These are phyloP conservation scores for Pyrocoelia pectoralis DNA, from an alignment of 2,888 invertebrate species.

Conservation along the genomic window DNA sequence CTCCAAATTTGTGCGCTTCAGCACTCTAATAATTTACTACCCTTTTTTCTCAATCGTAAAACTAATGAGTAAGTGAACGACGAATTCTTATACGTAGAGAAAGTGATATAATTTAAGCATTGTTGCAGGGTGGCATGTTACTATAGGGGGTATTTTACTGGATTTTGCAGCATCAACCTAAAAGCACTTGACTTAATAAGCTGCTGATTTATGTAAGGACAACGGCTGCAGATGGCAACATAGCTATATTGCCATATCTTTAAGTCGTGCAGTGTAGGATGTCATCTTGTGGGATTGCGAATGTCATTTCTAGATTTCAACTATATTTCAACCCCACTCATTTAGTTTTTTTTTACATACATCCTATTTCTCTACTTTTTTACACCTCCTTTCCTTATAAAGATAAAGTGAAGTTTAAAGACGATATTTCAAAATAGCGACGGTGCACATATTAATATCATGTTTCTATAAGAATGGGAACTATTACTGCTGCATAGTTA, in stretches of 20 bases:
- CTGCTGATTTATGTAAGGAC: constrained; percentile 40
- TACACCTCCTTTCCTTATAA: not conserved
- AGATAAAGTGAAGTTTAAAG: too few relatives aligned
- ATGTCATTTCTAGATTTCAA: constrained; percentile 34
- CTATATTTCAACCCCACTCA: constrained; percentile 24
- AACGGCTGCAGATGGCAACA: constrained; percentile 46
- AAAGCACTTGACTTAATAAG: constrained; percentile 51
- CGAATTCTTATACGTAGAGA: not conserved
- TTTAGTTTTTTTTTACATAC: constrained; percentile 5
- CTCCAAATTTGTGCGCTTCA: not conserved
- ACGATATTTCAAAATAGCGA: too few relatives aligned
- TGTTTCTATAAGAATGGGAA: too few relatives aligned
- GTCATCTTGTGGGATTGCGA: constrained; percentile 40
- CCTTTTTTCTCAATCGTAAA: not conserved
- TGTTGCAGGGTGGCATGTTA: constrained; percentile 19
- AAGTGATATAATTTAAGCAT: constrained; percentile 3
- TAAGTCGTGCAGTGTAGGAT: constrained; percentile 50
- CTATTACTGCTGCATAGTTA: too few relatives aligned
- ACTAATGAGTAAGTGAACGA: not conserved
- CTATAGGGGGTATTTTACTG: constrained; percentile 10
- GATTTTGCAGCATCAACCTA: constrained; percentile 29
- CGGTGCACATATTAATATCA: too few relatives aligned
- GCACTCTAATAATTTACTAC: not conserved
- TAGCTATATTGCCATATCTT: constrained; percentile 58
- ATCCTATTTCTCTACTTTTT: not conserved